Evolutionary conservation across 2,797 vertebrate species (phyloP).

Genomic region (Tamandua tetradactyla): DNA sequence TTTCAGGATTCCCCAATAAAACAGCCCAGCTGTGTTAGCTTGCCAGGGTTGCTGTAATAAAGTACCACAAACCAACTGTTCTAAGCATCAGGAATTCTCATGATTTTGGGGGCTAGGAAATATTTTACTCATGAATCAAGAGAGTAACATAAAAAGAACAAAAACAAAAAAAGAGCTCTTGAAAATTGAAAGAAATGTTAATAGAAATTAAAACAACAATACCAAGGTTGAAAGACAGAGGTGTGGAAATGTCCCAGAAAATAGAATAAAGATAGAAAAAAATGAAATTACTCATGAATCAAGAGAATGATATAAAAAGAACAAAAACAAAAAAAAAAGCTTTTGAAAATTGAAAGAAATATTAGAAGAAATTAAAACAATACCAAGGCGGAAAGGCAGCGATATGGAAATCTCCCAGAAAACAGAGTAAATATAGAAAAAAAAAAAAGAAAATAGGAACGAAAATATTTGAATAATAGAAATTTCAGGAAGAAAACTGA

Average conservation of each 20-base stretch:
- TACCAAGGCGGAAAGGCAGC: neutral
- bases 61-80: too few species aligned
- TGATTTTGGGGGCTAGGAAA: neutral
- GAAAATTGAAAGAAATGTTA: constrained; percentile 1
- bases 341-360: neutral
- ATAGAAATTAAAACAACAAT: constrained; percentile 4
- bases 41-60: too few species aligned
- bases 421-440: neutral
- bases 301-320: constrained; percentile 14
- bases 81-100: neutral
- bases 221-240: neutral
- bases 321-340: neutral
- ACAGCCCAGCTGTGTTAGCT: too few species aligned
- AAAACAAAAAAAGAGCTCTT: neutral
- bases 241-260: neutral
- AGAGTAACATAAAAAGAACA: neutral
- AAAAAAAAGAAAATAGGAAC: neutral
- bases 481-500: neutral
- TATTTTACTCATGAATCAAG: constrained; percentile 36
- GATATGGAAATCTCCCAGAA: neutral
- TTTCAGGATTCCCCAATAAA: neutral
- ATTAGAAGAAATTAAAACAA: constrained; percentile 6
- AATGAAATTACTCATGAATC: too few species aligned
- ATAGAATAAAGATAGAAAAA: neutral
- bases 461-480: neutral